Evolutionary conservation across 2,113 vertebrate genomes (phyloP).

Genomic region (Excalfactoria chinensis): DNA sequence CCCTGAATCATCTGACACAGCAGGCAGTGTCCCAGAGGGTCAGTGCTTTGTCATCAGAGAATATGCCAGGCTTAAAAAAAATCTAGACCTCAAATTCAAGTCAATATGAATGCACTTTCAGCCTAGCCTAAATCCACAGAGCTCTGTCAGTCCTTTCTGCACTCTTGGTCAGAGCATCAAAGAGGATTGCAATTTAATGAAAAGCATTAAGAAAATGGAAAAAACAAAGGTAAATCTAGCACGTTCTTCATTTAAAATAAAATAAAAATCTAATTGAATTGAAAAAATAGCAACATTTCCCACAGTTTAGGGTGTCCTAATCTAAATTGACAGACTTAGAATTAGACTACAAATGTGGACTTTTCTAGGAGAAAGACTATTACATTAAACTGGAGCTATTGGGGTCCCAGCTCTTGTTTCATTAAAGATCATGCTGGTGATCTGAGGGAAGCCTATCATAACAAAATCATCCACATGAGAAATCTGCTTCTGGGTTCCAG

Average conservation of each 20-base stretch:
- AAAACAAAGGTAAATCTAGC: neutral
- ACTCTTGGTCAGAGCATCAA: slow-evolving; percentile 1
- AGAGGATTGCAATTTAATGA: neutral
- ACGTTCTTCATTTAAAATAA: neutral
- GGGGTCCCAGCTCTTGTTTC: neutral
- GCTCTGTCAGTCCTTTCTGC: slow-evolving; percentile 20
- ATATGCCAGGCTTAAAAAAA: slow-evolving; percentile 20
- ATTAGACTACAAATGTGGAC: neutral
- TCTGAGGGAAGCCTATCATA: neutral
- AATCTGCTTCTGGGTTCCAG: neutral
- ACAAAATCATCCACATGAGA: neutral
- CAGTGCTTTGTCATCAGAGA: slow-evolving; percentile 40
- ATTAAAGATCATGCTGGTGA: neutral
- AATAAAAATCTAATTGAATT: neutral
- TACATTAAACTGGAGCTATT: neutral
- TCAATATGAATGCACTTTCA: neutral
- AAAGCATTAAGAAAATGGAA: neutral
- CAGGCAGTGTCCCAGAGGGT: slow-evolving; percentile 24
- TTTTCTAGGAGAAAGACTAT: neutral
- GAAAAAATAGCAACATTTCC: neutral
- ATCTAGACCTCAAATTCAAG: slow-evolving; percentile 13
- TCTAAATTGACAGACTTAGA: neutral
- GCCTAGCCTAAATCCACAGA: neutral
- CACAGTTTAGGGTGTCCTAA: neutral
- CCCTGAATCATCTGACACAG: slow-evolving; percentile 37